Evolutionary conservation across 1,140 invertebrate genomes (phyloP), one percentile per base, ranked within the genome.

Genomic region (Wiebesia pumilae): DNA sequence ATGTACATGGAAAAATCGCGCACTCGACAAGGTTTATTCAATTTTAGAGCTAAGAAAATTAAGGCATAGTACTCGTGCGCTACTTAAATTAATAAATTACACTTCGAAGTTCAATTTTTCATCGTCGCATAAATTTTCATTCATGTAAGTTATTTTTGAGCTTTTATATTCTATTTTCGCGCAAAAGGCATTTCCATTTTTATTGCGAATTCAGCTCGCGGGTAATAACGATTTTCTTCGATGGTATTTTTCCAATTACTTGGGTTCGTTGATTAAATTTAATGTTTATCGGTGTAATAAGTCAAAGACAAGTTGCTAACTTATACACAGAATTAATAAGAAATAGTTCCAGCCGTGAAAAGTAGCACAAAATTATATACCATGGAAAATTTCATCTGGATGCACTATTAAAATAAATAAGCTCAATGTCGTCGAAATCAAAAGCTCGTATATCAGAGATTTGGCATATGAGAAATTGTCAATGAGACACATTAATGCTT

Each of bases 41-140:
- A 67, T 81, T 79, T 82, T 35, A 71, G 65, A 71, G 38, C 81
- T 82, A 65, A 16, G 65, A 82, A 81, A 67, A 81, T 81, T n/a
- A 43, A 62, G 0, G 9, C 33, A 3, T 14, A 27, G 9, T 54
- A 3, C 7, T 30, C 27, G 51, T 24, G 24, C 21, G 24, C 35
- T 78, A 43, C 62, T 81, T 30, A 12, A 81, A 65, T 65, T 83
- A 71, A 69, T 38, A 77, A 77, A 83, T 77, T 75, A 38, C 24
- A 62, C 58, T 65, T 78, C 27, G 82, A 84, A 65, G 67, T 81
- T 69, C 69, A 0, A 81, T 81, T 81, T 62, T 81, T 0, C 19
- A 54, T 14, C 51, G 51, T 54, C 9, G 51, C 7, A 54, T 54
- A 54, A 16, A 12, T 16, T 54, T 54, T 54, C 12, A 54, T 54